phyloP scores from a whole-genome alignment of 1,140 invertebrate species.

The Macrobrachium nipponense region DNA sequence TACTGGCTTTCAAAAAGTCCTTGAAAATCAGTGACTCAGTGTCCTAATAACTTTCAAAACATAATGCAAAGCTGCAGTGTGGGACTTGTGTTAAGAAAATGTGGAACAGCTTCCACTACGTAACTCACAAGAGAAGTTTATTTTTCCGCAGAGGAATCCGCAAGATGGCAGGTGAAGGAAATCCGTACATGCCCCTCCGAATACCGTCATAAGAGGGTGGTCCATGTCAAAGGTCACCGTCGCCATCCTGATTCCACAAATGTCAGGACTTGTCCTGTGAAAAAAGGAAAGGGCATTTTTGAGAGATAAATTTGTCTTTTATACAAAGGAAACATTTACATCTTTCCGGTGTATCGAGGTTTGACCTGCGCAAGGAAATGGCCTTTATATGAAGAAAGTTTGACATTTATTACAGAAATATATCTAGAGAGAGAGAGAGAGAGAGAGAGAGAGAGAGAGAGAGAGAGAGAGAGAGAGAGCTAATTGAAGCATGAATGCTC shows the following conservation, averaged over 20 bases:
- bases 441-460: not conserved
- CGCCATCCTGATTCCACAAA: slow-evolving; percentile 68
- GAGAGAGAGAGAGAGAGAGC: not conserved
- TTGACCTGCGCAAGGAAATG: no score
- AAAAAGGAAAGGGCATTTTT: not conserved
- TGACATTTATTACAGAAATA: no score
- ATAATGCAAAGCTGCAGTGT: no score
- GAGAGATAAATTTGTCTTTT: no score
- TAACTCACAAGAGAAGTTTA: slow-evolving; percentile 66
- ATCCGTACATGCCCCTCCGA: slow-evolving; percentile 68
- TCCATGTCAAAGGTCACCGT: slow-evolving; percentile 67
- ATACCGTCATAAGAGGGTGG: slow-evolving; percentile 65
- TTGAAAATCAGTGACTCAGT: no score
- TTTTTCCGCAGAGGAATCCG: slow-evolving; percentile 66
- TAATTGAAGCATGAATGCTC: not conserved
- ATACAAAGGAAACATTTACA: no score
- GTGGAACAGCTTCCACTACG: no score
- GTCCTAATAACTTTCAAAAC: no score
- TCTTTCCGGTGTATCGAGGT: no score
- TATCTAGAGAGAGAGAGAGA: not conserved
- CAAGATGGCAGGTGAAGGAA: slow-evolving; percentile 68
- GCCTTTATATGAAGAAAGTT: no score
- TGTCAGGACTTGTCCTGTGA: slow-evolving; percentile 66
- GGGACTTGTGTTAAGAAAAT: not conserved
- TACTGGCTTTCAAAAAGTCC: no score